Conservation (phyloP, 2,113 vertebrate species). For the Pyxicephalus adspersus region DNA sequence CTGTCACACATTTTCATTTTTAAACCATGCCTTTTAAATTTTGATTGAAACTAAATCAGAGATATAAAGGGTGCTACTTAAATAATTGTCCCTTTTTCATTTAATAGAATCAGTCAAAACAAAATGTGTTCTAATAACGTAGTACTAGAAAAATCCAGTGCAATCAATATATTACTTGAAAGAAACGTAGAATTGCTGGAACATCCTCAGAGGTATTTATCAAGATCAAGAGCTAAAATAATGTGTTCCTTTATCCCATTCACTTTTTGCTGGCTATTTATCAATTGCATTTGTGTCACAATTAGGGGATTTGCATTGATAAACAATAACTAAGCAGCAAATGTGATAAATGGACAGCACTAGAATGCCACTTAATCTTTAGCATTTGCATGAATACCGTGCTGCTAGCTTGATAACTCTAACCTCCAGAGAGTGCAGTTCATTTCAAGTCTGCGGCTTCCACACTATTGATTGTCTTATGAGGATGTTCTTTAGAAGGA, state of each 20-base stretch:
- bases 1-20: too few relatives aligned
- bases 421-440: slow-evolving; percentile 44
- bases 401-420: slow-evolving; percentile 42
- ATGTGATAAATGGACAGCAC: slow-evolving; percentile 42
- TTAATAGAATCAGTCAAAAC: not conserved
- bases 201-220: slow-evolving; percentile 28
- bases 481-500: slow-evolving; percentile 36
- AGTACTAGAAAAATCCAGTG: not conserved
- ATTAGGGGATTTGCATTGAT: slow-evolving; percentile 52
- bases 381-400: slow-evolving; percentile 44
- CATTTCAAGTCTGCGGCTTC: slow-evolving; percentile 41
- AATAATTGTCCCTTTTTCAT: not conserved
- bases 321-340: slow-evolving; percentile 43
- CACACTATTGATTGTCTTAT: slow-evolving; percentile 43
- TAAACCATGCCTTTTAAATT: too few relatives aligned
- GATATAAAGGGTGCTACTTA: not conserved
- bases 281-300: slow-evolving; percentile 54
- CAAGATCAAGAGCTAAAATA: slow-evolving; percentile 33
- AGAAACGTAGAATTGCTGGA: slow-evolving; percentile 10
- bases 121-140: not conserved
- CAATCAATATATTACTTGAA: slow-evolving; percentile 22
- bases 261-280: slow-evolving; percentile 35
- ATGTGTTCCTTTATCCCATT: slow-evolving; percentile 40
- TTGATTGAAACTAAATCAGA: not conserved
- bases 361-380: slow-evolving; percentile 49